Evolutionary conservation across 2,888 invertebrate genomes (phyloP).

Genomic region (Monoplex corrugatus): DNA sequence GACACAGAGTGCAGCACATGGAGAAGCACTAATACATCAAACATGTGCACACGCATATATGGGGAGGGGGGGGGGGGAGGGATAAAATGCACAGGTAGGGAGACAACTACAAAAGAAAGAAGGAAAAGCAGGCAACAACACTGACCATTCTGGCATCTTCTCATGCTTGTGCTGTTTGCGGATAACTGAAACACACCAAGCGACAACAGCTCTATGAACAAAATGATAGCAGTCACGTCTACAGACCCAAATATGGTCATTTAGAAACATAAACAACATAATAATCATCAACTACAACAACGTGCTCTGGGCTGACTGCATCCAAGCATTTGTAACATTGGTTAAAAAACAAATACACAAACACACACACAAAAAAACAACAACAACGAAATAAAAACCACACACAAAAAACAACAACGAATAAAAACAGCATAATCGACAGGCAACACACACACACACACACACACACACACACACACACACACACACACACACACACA

Average conservation of each 20-base stretch:
- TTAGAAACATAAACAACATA: too few species aligned
- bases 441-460: background rate
- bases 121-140: background rate
- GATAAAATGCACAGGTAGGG: background rate
- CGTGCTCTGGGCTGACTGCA: background rate
- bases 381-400: too few species aligned
- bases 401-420: background rate
- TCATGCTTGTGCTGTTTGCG: slow-evolving; percentile 39
- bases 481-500: background rate
- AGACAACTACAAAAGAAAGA: background rate
- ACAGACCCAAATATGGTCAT: too few species aligned
- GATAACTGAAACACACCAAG: slow-evolving; percentile 36
- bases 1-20: background rate
- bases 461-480: background rate
- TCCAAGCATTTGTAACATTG: background rate
- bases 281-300: background rate
- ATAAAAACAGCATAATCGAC: background rate
- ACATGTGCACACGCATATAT: too few species aligned
- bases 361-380: background rate
- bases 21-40: too few species aligned
- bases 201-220: slow-evolving; percentile 7
- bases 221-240: background rate
- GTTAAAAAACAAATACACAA: background rate
- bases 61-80: too few species aligned
- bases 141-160: slow-evolving; percentile 41